Base-by-base conservation (phyloP, 2,888 invertebrate genomes). In the Lepidocyrtoides sp. region DNA sequence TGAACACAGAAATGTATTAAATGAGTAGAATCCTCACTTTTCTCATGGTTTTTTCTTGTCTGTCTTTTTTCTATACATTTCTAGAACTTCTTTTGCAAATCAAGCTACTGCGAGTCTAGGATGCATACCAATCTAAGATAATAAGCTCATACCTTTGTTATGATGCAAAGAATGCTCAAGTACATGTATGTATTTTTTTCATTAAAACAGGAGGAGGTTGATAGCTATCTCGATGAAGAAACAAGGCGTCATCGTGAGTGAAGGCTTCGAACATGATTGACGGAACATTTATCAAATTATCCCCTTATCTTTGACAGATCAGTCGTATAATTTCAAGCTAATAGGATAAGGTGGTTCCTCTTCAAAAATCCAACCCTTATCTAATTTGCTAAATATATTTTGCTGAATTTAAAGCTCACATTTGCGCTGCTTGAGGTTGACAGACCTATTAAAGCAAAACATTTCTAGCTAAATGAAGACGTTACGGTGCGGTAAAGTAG, bases 281-380 rank as follows among this genome's bases (percentile, higher is more conserved):
- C 72, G 20, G 57, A 85, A 36, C 86, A 86, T 86, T 23, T 41
- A 77, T 86, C 86, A 86, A 86, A 77, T 60, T 77, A 86, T 32
- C 26, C 23, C 17, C 41, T 32, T 86, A 86, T 86, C 86, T 77
- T 86, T 86, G 86, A 77, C 86, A 86, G 75, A 86, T 86, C 86
- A 60, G 60, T 63, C 60, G 36, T 77, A 86, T 77, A 77, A 60
- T 77, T 77, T 69, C 72, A 77, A 48, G 57, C 77, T 86, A 86
- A 86, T 77, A 36, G 60, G n/a, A 29, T 41, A 60, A 85, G 85
- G 85, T 72, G 72, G 41, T 20, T 85, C 72, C 36, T 23, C 44
- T 75, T 57, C 2, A 54, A 85, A 77, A 54, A 10, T 69, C 75
- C 36, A 36, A 48, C 20, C 20, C 1, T 1, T 75, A 26, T 17